Evolutionary conservation across 37 sponge, comb jelly and placozoan genomes (phyloP).

Genomic region (Theonella swinhoei): DNA sequence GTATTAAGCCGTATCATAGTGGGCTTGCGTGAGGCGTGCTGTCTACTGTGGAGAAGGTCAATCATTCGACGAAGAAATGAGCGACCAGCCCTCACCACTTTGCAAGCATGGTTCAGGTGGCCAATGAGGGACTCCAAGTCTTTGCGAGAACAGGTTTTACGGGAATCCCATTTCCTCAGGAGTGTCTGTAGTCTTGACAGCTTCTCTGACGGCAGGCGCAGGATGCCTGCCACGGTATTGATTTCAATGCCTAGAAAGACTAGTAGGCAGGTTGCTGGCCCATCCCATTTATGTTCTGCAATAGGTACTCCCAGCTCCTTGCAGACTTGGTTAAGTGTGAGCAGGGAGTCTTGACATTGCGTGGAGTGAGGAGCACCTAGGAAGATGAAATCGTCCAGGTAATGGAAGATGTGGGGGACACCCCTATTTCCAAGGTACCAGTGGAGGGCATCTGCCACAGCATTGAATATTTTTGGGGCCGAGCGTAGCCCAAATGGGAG

Average conservation of each 20-base stretch:
- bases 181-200: constrained; percentile 10
- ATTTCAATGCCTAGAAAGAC: constrained; percentile 34
- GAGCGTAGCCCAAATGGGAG: too few relatives aligned
- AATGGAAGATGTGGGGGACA: constrained; percentile 16
- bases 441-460: constrained; percentile 12
- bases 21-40: background rate
- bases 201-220: constrained; percentile 33
- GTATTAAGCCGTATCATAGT: constrained; percentile 25
- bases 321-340: background rate
- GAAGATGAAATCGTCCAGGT: constrained; percentile 48
- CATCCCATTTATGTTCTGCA: constrained; percentile 22
- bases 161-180: background rate
- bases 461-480: constrained; percentile 19
- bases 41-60: background rate
- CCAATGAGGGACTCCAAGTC: constrained; percentile 30
- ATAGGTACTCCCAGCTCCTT: constrained; percentile 37
- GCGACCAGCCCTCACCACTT: constrained; percentile 19
- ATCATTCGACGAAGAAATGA: constrained; percentile 18
- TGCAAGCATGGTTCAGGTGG: constrained; percentile 19
- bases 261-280: constrained; percentile 35
- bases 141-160: background rate
- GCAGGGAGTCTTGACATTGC: background rate
- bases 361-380: constrained; percentile 14
- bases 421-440: constrained; percentile 22
- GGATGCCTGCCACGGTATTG: background rate